Percentiles rank a stretch among this genome's conserved stretches.
phyloP scores from a whole-genome alignment of 2,113 vertebrate genomes.

The Aegotheles bennettii region DNA sequence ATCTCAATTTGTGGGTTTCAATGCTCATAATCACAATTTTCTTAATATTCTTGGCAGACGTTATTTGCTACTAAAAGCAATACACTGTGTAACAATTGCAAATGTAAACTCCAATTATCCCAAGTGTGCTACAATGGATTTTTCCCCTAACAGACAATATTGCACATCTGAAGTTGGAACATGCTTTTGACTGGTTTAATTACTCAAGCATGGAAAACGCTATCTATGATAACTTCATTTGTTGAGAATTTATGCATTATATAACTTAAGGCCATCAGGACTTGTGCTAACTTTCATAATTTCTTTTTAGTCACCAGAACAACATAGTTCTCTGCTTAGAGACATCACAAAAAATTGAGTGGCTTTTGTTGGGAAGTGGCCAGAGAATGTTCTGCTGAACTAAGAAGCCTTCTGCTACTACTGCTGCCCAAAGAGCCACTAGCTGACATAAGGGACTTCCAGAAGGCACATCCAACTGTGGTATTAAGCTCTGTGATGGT shows the following conservation, averaged over 20 bases:
- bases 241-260: not conserved
- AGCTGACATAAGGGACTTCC: not conserved
- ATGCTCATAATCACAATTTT: not conserved
- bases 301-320: not conserved
- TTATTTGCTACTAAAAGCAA: not conserved
- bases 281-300: not conserved
- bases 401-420: not conserved
- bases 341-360: not conserved
- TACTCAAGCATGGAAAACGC: not conserved
- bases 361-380: not conserved
- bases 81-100: not conserved
- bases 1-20: not conserved
- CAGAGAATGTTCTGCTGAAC: not conserved
- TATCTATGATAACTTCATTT: not conserved
- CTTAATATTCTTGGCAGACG: not conserved
- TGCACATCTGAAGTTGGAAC: not conserved
- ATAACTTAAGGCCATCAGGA: not conserved
- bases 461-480: not conserved
- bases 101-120: not conserved
- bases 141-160: not conserved
- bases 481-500: not conserved
- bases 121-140: not conserved
- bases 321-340: not conserved
- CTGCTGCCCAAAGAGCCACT: not conserved
- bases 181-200: not conserved